Evolutionary conservation across 2,797 vertebrate species (phyloP), one percentile per base, ranked within the genome.

Genomic region (Tenualosa ilisha): DNA sequence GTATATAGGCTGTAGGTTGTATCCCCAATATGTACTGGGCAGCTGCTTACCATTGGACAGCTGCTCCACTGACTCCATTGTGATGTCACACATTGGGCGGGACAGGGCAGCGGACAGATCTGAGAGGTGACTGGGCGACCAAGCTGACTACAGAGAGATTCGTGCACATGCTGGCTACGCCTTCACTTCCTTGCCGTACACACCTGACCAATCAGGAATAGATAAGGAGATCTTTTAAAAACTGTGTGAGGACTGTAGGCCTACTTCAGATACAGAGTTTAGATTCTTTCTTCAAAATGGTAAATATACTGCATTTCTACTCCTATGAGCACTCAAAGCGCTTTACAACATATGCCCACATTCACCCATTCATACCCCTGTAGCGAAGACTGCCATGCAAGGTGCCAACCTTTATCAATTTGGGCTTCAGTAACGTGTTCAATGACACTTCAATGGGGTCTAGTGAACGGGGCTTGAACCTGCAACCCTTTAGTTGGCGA

Each of bases 31-130:
- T 31, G 31, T 31, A 31, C 31, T 31, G 31, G 31, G 1, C 31
- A 31, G 31, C 31, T 31, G 31, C 31, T 92, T 92, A 97, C 97
- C 94, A 96, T 91, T 0, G 95, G 93, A 82, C 97, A 97, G 0
- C 82, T 89, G 91, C 93, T 97, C 97, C 97, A 97, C 3, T 89
- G 91, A 63, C 95, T 95, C 97, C 96, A 97, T 24, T 95, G 92
- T 54, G 97, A 97, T 93, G 97, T 93, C 5, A 96, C 96, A 84
- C 97, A 97, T 84, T 97, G 95, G 37, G 83, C 92, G 84, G 96
- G 95, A 85, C 96, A 97, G 53, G 94, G 93, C 24, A 96, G 88
- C 40, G 89, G 91, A 53, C 97, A 97, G 81, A 91, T 87, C 86
- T 95, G 96, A 6, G 65, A 87, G 81, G 86, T 87, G 0, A 91